phyloP scores from a whole-genome alignment of 2,113 vertebrate genomes.

The Apodemus sylvaticus region DNA sequence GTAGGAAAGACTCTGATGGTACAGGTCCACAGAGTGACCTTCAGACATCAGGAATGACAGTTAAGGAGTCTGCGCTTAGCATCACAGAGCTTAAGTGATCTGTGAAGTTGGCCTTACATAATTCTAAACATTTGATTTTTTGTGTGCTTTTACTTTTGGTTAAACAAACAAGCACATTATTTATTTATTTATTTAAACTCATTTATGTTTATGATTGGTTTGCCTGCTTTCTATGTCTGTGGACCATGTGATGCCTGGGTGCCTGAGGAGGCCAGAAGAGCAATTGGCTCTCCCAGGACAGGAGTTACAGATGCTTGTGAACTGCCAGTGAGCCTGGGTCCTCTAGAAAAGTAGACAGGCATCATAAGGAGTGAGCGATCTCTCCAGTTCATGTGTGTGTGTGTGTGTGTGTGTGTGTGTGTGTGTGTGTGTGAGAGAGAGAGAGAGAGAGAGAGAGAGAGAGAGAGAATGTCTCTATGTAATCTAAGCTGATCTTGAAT shows the following conservation, averaged over 20 bases:
- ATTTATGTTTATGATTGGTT: not conserved
- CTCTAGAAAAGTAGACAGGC: not conserved
- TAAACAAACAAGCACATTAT: not conserved
- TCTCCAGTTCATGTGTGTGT: not conserved
- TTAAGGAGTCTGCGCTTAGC: not conserved
- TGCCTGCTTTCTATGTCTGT: not conserved
- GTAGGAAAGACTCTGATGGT: not conserved
- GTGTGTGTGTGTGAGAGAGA: not conserved
- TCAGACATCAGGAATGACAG: not conserved
- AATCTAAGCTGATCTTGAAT: not conserved
- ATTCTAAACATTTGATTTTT: not conserved
- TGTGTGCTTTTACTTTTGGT: not conserved
- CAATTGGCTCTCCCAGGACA: not conserved
- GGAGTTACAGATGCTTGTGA: not conserved
- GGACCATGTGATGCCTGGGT: not conserved
- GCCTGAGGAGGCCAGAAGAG: not conserved
- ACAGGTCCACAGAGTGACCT: not conserved
- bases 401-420: not conserved
- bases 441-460: not conserved
- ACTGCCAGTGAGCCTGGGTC: not conserved
- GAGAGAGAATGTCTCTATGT: not conserved
- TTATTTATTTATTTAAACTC: not conserved
- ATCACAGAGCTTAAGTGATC: not conserved
- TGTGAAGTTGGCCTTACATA: not conserved
- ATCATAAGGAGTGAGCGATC: not conserved